Evolutionary conservation across 2,888 invertebrate species (phyloP).

Genomic region (Noctua janthina): DNA sequence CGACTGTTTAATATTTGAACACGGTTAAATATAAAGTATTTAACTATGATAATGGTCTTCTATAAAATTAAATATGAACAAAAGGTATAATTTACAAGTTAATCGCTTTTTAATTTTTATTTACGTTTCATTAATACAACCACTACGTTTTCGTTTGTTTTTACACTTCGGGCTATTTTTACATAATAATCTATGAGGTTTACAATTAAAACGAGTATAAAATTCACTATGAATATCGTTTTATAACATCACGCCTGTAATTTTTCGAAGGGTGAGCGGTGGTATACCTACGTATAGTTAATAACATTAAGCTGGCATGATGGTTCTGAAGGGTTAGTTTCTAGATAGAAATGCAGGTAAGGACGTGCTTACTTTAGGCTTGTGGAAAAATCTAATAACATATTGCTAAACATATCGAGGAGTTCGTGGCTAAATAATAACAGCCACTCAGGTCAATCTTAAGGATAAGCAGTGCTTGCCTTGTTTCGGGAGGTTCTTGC

Average conservation of each 20-base stretch:
- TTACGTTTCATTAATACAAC: slow-evolving; percentile 19
- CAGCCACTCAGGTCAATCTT: too few relatives aligned
- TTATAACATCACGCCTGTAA: too few relatives aligned
- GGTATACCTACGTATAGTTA: too few relatives aligned
- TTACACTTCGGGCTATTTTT: not conserved
- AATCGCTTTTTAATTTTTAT: slow-evolving; percentile 44
- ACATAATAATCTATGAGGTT: not conserved
- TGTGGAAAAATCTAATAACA: too few relatives aligned
- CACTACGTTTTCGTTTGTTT: slow-evolving; percentile 17
- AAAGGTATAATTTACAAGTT: not conserved
- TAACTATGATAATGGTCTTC: not conserved
- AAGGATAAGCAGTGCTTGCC: too few relatives aligned
- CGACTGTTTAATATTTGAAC: not conserved
- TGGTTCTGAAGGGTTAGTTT: not conserved
- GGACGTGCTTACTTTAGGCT: not conserved
- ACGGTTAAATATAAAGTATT: slow-evolving; percentile 1
- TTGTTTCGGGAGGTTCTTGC: too few relatives aligned
- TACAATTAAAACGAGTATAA: not conserved
- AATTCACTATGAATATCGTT: too few relatives aligned
- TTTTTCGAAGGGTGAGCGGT: too few relatives aligned
- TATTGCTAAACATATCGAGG: too few relatives aligned
- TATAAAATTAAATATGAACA: slow-evolving; percentile 26
- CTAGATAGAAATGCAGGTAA: not conserved
- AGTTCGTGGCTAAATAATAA: too few relatives aligned
- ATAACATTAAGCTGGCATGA: not conserved